Base-by-base conservation (phyloP, 2,888 invertebrate species). In the Pycnomerus fuliginosus region DNA sequence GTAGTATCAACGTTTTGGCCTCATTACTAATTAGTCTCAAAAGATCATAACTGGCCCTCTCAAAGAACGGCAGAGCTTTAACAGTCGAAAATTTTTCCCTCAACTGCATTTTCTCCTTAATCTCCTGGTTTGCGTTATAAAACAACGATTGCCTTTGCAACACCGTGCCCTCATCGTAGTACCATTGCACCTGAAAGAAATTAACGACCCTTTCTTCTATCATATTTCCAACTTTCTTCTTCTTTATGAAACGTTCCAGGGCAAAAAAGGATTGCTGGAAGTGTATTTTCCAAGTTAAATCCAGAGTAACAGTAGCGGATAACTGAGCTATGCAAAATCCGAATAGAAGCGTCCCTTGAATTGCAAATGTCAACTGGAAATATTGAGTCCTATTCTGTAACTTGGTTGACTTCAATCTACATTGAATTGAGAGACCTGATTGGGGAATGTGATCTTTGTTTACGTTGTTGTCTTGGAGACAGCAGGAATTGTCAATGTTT, bases 131-230 rank as follows among this genome's bases (percentile, higher is more conserved):
- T 7, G 74, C 71, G 2, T 52, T 50, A 28, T 22, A 36, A 12
- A 51, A 25, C 3, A 50, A 25, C 5, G 39, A 29, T 29, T 46
- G 37, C 16, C 28, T 25, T 36, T 16, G 1, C 11, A 41, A 23
- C 4, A n/a, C 13, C 15, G 11, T 64, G 62, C 76, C 77, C 64
- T 72, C 73, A 61, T 78, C 75, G 48, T 77, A 76, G 46, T 74
- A 71, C 77, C 77, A 78, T 48, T 78, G 78, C 5, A 78, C 61
- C n/a, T n/a, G n/a, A n/a, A n/a, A n/a, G n/a, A n/a, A n/a, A n/a
- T n/a, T n/a, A n/a, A n/a, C n/a, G n/a, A n/a, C n/a, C n/a, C n/a
- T n/a, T n/a, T n/a, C n/a, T n/a, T n/a, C n/a, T n/a, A n/a, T n/a
- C n/a, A n/a, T n/a, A n/a, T 64, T 61, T 44, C 73, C 72, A 72